Percentiles rank a stretch among this genome's conserved stretches.
These are phyloP conservation scores for Chloroceryle amazona DNA, from an alignment of 2,797 vertebrate species.

Conservation along the genomic window DNA sequence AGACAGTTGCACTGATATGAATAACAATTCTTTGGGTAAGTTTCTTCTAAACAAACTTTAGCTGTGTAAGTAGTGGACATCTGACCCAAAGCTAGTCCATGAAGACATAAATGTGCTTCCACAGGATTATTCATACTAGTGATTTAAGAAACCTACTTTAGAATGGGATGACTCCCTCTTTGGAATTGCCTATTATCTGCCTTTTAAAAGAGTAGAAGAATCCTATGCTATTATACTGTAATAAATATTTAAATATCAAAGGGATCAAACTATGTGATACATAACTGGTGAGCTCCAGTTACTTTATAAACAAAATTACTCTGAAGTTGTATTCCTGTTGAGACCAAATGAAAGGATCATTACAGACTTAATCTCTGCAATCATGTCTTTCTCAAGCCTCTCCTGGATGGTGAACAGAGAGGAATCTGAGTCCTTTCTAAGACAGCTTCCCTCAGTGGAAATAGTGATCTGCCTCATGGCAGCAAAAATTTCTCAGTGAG, in stretches of 20 bases:
- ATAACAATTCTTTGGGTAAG: accelerated
- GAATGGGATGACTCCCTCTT: background rate
- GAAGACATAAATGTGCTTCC: background rate
- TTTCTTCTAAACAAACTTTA: background rate
- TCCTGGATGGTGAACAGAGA: accelerated
- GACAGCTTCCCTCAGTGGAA: background rate
- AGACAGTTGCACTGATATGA: background rate
- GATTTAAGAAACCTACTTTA: background rate
- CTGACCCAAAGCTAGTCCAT: background rate
- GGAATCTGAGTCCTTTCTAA: background rate
- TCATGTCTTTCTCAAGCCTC: background rate
- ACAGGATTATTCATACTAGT: background rate
- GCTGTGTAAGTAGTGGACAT: background rate
- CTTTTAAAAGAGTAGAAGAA: background rate
- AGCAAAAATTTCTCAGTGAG: background rate
- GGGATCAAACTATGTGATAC: background rate
- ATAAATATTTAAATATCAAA: background rate
- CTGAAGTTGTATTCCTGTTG: background rate
- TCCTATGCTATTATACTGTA: background rate
- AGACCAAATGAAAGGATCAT: background rate
- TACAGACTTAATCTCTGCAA: background rate
- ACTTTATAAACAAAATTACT: background rate
- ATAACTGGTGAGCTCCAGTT: background rate
- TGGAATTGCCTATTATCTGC: background rate
- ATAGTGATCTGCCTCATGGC: accelerated